Base-by-base conservation (phyloP, 1,140 invertebrate genomes). In the Aporrectodea caliginosa region DNA sequence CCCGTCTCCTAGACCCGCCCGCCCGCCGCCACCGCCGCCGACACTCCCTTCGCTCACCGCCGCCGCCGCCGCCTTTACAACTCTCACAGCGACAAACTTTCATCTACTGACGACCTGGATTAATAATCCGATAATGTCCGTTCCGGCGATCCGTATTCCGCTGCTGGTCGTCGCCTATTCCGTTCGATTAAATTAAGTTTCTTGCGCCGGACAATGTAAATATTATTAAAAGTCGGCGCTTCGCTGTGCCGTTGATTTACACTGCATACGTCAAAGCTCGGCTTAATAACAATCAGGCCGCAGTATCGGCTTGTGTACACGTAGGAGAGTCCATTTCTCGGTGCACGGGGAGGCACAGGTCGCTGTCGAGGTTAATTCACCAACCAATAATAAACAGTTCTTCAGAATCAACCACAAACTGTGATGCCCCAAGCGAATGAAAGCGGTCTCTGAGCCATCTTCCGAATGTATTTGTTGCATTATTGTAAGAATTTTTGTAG, bases 161-260 rank as follows among this genome's bases (percentile, higher is more conserved):
- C 6, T n/a, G 22, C 43, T 58, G 43, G n/a, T n/a, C 43, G 43
- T 58, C 43, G 6, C 6, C 6, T 6, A 22, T 58, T 22, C 43
- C 22, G 43, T 58, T 12, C 22, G 43, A 6, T 58, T 6, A 22
- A 58, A 58, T 58, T 6, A 58, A 58, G 43, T 58, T 58, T 58
- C 43, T 58, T 58, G 43, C 43, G n/a, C n/a, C n/a, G 43, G 43
- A 58, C 43, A 58, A 58, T 58, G 43, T 58, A 58, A 58, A 58
- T 58, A 58, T 58, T 58, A 58, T 58, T 58, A 58, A 58, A 58
- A 58, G 43, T 58, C 43, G n/a, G n/a, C n/a, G n/a, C n/a, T n/a
- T n/a, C n/a, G n/a, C n/a, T n/a, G n/a, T 58, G 6, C 43, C 6
- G 6, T 22, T 22, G 43, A 12, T 58, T 58, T 12, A 58, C 43